Conservation (phyloP, 1,140 invertebrate species). For the Bombus pascuorum region DNA sequence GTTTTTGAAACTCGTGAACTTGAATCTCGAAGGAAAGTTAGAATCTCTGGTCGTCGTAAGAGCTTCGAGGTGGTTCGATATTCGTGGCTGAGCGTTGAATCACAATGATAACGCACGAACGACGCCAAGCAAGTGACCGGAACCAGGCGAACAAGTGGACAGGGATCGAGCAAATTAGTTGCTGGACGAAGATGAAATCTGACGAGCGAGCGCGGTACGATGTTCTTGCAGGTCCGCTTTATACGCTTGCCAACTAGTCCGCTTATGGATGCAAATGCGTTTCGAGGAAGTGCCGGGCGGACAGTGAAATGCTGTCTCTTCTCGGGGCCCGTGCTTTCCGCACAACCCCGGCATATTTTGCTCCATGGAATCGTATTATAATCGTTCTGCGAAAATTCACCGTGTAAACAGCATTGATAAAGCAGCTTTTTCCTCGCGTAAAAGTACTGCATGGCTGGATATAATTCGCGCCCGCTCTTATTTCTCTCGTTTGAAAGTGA, state of each 20-base stretch:
- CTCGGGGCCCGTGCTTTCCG: background rate
- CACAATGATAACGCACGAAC: background rate
- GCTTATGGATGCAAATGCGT: slow-evolving; percentile 44
- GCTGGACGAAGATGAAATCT: slow-evolving; percentile 6
- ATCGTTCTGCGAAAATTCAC: slow-evolving; percentile 37
- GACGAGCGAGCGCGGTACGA: background rate
- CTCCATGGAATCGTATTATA: slow-evolving; percentile 27
- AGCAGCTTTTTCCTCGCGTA: slow-evolving; percentile 3
- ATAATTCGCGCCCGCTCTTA: background rate
- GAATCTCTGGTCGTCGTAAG: background rate
- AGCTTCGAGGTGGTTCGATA: too few relatives aligned
- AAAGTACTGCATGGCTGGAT: slow-evolving; percentile 17
- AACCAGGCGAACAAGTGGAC: background rate
- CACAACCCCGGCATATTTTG: slow-evolving; percentile 7
- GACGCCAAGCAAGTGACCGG: background rate
- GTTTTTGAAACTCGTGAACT: too few relatives aligned
- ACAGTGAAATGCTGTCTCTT: slow-evolving; percentile 29
- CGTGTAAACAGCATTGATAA: slow-evolving; percentile 50
- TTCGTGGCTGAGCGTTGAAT: background rate
- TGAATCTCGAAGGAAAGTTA: background rate
- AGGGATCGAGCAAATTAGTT: background rate
- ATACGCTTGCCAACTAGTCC: slow-evolving; percentile 22
- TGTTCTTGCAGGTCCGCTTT: slow-evolving; percentile 28
- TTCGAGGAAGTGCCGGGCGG: background rate
- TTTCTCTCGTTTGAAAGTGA: background rate